Evolutionary conservation across 1,140 invertebrate species (phyloP).

Genomic region (Diachasmimorpha longicaudata): DNA sequence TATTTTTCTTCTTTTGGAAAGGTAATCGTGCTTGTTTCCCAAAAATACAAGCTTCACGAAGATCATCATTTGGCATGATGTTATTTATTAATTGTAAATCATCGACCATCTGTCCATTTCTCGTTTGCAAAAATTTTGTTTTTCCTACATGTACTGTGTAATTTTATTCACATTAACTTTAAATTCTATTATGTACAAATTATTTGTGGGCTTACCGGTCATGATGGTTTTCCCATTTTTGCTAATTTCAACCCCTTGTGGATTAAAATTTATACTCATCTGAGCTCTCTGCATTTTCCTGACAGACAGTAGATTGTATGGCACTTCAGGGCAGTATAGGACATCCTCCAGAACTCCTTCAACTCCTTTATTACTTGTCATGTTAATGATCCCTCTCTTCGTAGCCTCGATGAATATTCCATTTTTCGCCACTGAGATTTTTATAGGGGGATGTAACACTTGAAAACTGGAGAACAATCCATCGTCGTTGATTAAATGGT

Average conservation of each 20-base stretch:
- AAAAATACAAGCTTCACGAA: slow-evolving; percentile 60
- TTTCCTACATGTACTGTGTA: slow-evolving; percentile 41
- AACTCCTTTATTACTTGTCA: slow-evolving; percentile 31
- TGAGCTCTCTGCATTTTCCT: slow-evolving; percentile 41
- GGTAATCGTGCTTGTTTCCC: slow-evolving; percentile 56
- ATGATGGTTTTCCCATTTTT: slow-evolving; percentile 35
- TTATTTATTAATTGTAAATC: slow-evolving; percentile 23
- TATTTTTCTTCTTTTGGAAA: background rate
- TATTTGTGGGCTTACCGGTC: slow-evolving; percentile 41
- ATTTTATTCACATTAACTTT: slow-evolving; percentile 15
- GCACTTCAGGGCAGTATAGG: slow-evolving; percentile 35
- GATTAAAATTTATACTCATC: slow-evolving; percentile 37
- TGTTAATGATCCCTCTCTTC: slow-evolving; percentile 34
- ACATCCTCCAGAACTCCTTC: slow-evolving; percentile 32
- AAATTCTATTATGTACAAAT: slow-evolving; percentile 33
- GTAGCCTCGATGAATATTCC: slow-evolving; percentile 36
- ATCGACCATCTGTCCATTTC: slow-evolving; percentile 43
- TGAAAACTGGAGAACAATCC: slow-evolving; percentile 33
- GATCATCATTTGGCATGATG: slow-evolving; percentile 17
- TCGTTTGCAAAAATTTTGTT: slow-evolving; percentile 47
- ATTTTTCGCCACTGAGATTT: slow-evolving; percentile 40
- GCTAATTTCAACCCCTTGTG: slow-evolving; percentile 38
- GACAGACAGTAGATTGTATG: slow-evolving; percentile 46
- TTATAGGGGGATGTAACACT: slow-evolving; percentile 14
- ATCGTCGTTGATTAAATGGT: slow-evolving; percentile 42